Evolutionary conservation across 1,140 invertebrate species (phyloP), one percentile per base, ranked within the genome.

Genomic region (Orchesella cincta): DNA sequence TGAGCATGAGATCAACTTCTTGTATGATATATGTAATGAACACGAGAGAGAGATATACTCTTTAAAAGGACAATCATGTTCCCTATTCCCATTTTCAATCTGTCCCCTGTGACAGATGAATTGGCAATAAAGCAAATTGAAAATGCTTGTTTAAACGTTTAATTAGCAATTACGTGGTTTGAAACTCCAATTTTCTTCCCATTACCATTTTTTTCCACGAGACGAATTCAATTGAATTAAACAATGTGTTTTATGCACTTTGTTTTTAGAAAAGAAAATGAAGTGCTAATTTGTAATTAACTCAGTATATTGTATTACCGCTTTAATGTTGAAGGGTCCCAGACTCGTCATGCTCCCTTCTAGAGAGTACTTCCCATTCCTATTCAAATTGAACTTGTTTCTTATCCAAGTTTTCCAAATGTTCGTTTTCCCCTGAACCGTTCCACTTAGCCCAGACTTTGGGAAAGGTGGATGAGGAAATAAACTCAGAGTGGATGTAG

Each of bases 351-450:
- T 64, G 64, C 71, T 80, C 29, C 78, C 81, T 76, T 78, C 81
- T 12, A 82, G 73, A 14, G 77, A 76, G 31, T 82, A 82, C 52
- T 82, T 82, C 39, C 81, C 81, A 79, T 82, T 80, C n/a, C 78
- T 78, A 3, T 57, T 79, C 31, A 82, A 78, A 67, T 80, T 81
- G 0, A 82, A 77, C 52, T 82, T 82, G 72, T 79, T 82, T 31
- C 79, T 57, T 28, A 82, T 78, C 81, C 81, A 82, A 33, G 75
- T 79, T 76, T 82, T 82, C 72, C 72, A 79, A 1, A 82, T 35
- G 28, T 76, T 82, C 0, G 76, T 77, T 36, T 78, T 78, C 28
- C 78, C 78, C 34, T 80, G 81, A 35, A 57, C 77, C 23, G 73
- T 77, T 36, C 71, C 75, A 64, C 46, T 28, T 54, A 67, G 33